Evolutionary conservation across 2,797 vertebrate genomes (phyloP), one percentile per base, ranked within the genome.

Genomic region (Coracias cyanogaster): DNA sequence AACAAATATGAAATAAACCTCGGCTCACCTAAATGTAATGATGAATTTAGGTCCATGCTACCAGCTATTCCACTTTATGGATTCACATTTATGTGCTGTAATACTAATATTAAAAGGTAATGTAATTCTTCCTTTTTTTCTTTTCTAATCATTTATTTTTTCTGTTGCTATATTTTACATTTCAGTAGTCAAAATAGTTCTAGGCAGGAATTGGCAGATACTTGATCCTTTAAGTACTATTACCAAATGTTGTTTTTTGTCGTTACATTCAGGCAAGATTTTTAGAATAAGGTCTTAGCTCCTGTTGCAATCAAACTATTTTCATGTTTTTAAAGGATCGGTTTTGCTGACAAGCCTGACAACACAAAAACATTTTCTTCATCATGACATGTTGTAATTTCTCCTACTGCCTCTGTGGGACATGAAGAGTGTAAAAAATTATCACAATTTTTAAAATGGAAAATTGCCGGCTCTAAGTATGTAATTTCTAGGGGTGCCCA

Each of bases 51-150:
- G 26, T 55, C 25, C 17, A 1, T 37, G 10, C 25, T 67, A 48
- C 10, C 16, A 73, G 29, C 7, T 48, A 17, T 74, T 64, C 33
- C 20, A 8, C 37, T 39, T 13, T 28, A 2, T 2, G 8, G 21
- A 67, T 72, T 28, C n/a, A 7, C 28, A 16, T 22, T 51, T 73
- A 48, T 60, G 11, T 72, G 8, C 25, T 76, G 4, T 24, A 69
- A 39, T 93, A 37, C 10, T 60, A 7, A 45, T 9, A 10, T 52
- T 45, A 89, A 45, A 82, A 69, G 5, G 10, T 26, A 28, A 67
- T 77, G 29, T 15, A 39, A 6, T 10, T 60, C 1, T 52, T 49
- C 41, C 33, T 26, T 11, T 31, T 25, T 16, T 0, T 1, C 10
- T 46, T 16, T 14, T 11, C 10, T 35, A 12, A 11, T 31, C 17